Conservation (phyloP, 1,140 invertebrate genomes). For the Drosophila repleta region DNA sequence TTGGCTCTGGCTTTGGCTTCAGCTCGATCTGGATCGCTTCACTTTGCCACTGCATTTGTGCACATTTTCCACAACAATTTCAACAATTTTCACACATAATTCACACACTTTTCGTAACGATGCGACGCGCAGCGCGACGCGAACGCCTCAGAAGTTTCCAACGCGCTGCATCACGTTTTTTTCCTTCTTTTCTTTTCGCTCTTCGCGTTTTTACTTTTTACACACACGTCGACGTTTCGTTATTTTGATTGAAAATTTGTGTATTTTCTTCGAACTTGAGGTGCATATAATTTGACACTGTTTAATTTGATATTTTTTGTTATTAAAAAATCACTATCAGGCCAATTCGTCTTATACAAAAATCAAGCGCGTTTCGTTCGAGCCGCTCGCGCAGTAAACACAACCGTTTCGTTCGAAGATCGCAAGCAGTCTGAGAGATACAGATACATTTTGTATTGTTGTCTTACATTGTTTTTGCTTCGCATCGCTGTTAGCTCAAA, state of each 20-base stretch:
- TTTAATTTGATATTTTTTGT: constrained; percentile 30
- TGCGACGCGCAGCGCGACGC: constrained; percentile 43
- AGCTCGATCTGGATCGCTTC: constrained; percentile 29
- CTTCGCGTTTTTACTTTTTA: constrained; percentile 45
- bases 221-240: constrained; percentile 63
- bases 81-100: constrained; percentile 76
- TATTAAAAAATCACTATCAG: constrained; percentile 27
- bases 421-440: constrained; percentile 77
- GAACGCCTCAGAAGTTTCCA: constrained; percentile 53
- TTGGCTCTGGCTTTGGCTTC: constrained; percentile 16
- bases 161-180: constrained; percentile 61
- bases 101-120: constrained; percentile 55
- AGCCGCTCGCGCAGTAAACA: constrained; percentile 54
- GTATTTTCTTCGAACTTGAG: constrained; percentile 13
- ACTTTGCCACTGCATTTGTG: constrained; percentile 45
- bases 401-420: constrained; percentile 80
- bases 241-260: constrained; percentile 46
- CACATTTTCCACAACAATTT: constrained; percentile 64
- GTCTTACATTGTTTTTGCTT: constrained; percentile 24
- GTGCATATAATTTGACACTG: constrained; percentile 9
- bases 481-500: constrained; percentile 36
- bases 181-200: constrained; percentile 38
- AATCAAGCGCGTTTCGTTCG: constrained; percentile 46
- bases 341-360: constrained; percentile 33
- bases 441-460: constrained; percentile 34